Evolutionary conservation across 2,113 vertebrate genomes (phyloP).

Genomic region (Anoplopoma fimbria): DNA sequence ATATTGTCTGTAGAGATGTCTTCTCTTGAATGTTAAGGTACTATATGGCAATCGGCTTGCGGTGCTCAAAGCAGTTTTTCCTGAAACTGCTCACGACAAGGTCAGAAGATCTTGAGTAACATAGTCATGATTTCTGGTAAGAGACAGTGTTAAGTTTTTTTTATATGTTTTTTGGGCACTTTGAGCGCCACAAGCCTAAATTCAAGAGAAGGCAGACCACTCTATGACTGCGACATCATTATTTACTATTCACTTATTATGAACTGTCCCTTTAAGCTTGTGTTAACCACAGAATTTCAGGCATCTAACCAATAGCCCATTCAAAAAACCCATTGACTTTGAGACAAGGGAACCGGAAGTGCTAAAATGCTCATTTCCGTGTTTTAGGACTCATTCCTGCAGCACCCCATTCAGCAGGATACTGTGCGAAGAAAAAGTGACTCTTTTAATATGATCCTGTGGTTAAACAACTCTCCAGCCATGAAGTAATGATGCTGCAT

Average conservation of each 20-base stretch:
- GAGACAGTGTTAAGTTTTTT: no score
- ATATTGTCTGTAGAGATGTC: neutral
- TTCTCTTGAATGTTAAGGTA: neutral
- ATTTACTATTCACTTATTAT: no score
- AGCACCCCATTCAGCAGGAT: neutral
- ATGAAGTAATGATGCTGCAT: conserved; percentile 8
- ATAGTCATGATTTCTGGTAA: no score
- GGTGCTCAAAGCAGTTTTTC: no score
- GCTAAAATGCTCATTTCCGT: neutral
- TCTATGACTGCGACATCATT: neutral
- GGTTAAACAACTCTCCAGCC: conserved; percentile 30
- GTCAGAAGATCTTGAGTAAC: no score
- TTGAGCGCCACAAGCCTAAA: neutral
- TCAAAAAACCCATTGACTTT: neutral
- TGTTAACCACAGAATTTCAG: neutral
- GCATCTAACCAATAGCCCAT: neutral
- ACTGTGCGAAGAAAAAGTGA: neutral
- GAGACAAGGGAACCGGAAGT: neutral
- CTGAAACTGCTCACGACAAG: no score
- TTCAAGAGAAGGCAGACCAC: neutral
- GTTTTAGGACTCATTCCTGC: neutral
- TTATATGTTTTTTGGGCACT: neutral
- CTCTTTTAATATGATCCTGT: conserved; percentile 7
- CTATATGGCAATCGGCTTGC: no score
- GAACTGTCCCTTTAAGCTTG: neutral